Evolutionary conservation across 2,113 vertebrate species (phyloP), one percentile per base, ranked within the genome.

Genomic region (Clinocottus analis): DNA sequence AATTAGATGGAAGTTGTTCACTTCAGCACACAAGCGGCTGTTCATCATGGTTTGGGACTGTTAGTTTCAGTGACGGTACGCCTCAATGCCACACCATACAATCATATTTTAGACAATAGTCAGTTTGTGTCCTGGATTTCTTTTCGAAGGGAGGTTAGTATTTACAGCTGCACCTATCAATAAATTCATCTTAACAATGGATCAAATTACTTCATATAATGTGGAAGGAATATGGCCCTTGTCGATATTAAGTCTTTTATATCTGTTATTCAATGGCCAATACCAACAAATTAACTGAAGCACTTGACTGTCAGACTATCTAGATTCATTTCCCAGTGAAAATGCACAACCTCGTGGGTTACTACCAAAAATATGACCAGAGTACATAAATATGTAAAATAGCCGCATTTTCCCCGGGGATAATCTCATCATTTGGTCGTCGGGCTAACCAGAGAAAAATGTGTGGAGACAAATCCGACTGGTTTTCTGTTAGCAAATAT

Each of bases 1-100:
- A 70, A 74, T 75, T 55, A 75, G 65, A 55, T 58, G 12, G 3
- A 51, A 13, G 41, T 62, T 23, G 11, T 66, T 64, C 56, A 27
- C 23, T 0, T 65, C 10, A 35, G 19, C 3, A 45, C 10, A 23
- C 23, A 29, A 2, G 0, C 4, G 1, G 27, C 29, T 67, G 19
- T n/a, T 49, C 31, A 27, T 49, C 3, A 67, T 7, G 10, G 11
- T 68, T 35, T 53, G 7, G 7, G 21, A 4, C 29, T 31, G 5
- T 33, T n/a, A n/a, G 5, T 68, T 68, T 68, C 27, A 51, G 8
- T 68, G 29, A 35, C 16, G 4, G 14, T 19, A 39, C 11, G 13
- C 14, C 47, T 35, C 23, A n/a, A 41, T 31, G 17, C 25, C 39
- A 12, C 11, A 39, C 2, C 3, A 10, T 37, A 6, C 8, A 17